Percentiles rank a stretch among this genome's conserved stretches.
These are phyloP conservation scores for Ooceraea biroi DNA, from an alignment of 1,140 invertebrate genomes.

Conservation along the genomic window DNA sequence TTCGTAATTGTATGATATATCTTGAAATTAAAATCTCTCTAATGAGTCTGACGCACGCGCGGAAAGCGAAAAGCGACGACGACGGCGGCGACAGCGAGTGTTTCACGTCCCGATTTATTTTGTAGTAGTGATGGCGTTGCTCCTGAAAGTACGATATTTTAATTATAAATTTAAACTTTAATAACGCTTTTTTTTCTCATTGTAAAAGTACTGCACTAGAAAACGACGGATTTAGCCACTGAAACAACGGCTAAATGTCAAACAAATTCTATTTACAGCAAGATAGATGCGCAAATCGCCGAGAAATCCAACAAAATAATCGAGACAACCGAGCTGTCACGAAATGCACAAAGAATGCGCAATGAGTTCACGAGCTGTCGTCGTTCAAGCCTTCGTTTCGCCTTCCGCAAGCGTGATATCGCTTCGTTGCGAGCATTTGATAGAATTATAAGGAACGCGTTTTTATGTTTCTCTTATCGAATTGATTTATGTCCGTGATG, in stretches of 20 bases:
- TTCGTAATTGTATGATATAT: slow-evolving; percentile 34
- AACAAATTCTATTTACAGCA: slow-evolving; percentile 3
- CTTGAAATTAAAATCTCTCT: slow-evolving; percentile 31
- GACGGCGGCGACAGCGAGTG: background rate
- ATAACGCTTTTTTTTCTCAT: background rate
- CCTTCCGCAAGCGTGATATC: background rate
- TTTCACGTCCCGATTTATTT: slow-evolving; percentile 13
- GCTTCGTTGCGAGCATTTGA: slow-evolving; percentile 21
- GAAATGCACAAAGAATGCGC: slow-evolving; percentile 36
- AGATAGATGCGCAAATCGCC: background rate
- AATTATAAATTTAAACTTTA: slow-evolving; percentile 17
- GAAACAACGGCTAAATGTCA: background rate
- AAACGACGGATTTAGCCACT: background rate
- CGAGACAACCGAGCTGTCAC: slow-evolving; percentile 32
- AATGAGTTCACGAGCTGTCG: slow-evolving; percentile 1
- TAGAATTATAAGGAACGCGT: slow-evolving; percentile 19
- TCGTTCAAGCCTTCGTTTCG: slow-evolving; percentile 14
- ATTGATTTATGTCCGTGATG: background rate
- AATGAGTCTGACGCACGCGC: background rate
- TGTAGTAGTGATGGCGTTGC: background rate
- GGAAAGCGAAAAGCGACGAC: slow-evolving; percentile 4
- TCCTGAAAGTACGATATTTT: background rate
- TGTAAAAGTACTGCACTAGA: background rate
- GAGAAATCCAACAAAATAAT: background rate
- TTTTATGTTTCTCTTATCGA: slow-evolving; percentile 4